These are phyloP conservation scores for Cyprinodon diabolis DNA, from an alignment of 2,797 vertebrate species.

Conservation along the genomic window DNA sequence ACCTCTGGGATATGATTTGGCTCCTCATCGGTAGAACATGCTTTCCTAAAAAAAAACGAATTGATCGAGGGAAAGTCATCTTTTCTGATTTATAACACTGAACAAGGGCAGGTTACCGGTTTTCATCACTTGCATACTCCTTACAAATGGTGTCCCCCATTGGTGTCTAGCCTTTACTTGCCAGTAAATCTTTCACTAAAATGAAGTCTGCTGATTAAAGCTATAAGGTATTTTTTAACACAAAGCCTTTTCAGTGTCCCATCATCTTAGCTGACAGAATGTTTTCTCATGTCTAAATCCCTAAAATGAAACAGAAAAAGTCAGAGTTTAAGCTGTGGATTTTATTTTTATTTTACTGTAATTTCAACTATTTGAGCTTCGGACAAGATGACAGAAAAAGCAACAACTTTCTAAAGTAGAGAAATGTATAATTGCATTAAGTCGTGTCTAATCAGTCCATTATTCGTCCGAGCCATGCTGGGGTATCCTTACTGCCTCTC, in stretches of 20 bases:
- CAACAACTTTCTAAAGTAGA: conserved; percentile 15
- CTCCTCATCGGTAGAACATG: too few species aligned
- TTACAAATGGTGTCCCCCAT: too few species aligned
- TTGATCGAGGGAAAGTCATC: too few species aligned
- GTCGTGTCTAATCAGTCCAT: conserved; percentile 21
- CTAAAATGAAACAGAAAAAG: conserved; percentile 9
- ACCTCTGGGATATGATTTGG: too few species aligned
- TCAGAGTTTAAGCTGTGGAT: conserved; percentile 9
- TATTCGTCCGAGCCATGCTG: conserved; percentile 20
- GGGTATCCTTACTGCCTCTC: conserved; percentile 2
- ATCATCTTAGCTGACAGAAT: too few species aligned
- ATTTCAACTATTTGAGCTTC: neutral
- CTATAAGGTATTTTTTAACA: neutral
- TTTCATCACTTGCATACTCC: too few species aligned
- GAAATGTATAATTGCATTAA: conserved; percentile 5
- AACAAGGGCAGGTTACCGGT: too few species aligned
- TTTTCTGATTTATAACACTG: too few species aligned
- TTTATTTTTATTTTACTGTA: conserved; percentile 60
- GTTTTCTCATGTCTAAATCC: neutral
- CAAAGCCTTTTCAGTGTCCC: neutral
- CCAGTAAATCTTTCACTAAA: neutral
- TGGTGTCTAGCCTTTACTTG: too few species aligned
- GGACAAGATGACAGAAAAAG: conserved; percentile 7
- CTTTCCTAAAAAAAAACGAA: too few species aligned
- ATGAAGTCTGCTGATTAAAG: neutral